Base-by-base conservation (phyloP, 2,888 invertebrate genomes). In the Amiota communis region DNA sequence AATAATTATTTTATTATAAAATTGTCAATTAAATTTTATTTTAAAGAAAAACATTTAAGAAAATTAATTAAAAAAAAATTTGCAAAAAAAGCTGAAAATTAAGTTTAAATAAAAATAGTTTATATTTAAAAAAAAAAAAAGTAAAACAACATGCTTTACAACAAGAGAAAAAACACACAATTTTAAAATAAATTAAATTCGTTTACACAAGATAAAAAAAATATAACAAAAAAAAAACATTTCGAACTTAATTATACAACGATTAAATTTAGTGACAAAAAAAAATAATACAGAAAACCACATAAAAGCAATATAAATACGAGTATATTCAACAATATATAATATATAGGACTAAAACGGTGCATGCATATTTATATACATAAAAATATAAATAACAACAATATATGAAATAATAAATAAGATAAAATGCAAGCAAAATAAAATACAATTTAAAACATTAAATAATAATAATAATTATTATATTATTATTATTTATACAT, bases 171-270 rank as follows among this genome's bases (percentile, higher is more conserved):
- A 81, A 75, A 76, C 78, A 82, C 78, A 77, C 79, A 80, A 81
- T 84, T 83, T 84, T 83, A 82, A 81, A 83, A 82, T 64, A 82
- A 82, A 77, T 74, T 79, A 83, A 82, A 82, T 80, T 74, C 82
- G 76, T 70, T 70, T 70, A 57, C 51, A 74, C 73, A 71, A 72
- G 77, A 70, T 56, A 68, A 53, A 70, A 63, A 13, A 72, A 46
- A 72, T 47, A 67, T 36, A 76, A 71, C 46, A 11, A 70, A 73
- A 46, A 64, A 82, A 82, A 85, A 87, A 81, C 80, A 81, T 87
- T 87, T 87, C 87, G 85, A 88, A 87, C 87, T 87, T 87, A 87
- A 87, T 84, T 84, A 87, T 86, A 87, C 87, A 87, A 87, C 87
- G 87, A 87, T 75, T 73, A 78, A 80, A 77, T 74, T 74, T 73